These are phyloP conservation scores for Copidosoma floridanum DNA, from an alignment of 1,140 invertebrate genomes.

Conservation along the genomic window DNA sequence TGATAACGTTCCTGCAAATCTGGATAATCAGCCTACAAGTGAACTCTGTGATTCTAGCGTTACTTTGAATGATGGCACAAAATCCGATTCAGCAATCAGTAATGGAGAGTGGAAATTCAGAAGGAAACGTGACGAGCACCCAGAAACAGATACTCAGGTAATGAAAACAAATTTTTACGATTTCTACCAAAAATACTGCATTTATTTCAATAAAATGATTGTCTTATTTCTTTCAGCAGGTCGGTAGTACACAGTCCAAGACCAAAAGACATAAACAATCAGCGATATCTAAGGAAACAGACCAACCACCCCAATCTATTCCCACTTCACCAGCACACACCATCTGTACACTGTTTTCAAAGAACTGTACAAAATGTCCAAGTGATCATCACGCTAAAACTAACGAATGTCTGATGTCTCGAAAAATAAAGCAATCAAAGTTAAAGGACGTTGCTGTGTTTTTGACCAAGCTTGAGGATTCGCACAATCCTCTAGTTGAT, in stretches of 20 bases:
- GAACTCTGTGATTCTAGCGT: too few species aligned
- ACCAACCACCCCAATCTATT: background rate
- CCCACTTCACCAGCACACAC: background rate
- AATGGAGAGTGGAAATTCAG: constrained; percentile 26
- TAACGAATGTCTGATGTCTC: background rate
- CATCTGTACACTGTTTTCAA: constrained; percentile 19
- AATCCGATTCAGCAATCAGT: background rate
- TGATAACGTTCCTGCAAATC: constrained; percentile 1
- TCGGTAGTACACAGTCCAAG: background rate
- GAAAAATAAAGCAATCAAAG: background rate
- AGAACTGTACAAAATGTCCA: constrained; percentile 12
- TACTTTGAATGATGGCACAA: too few species aligned
- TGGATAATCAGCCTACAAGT: background rate
- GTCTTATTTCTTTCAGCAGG: background rate
- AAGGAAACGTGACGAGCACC: constrained; percentile 24
- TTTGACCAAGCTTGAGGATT: constrained; percentile 16
- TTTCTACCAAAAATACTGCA: background rate
- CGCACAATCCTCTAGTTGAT: background rate
- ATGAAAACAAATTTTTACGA: too few species aligned
- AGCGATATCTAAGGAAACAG: too few species aligned
- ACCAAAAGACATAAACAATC: too few species aligned
- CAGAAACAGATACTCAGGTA: too few species aligned
- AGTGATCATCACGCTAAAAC: background rate
- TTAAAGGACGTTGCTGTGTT: background rate
- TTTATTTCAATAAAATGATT: background rate